These are phyloP conservation scores for Polyommatus icarus DNA, from an alignment of 2,888 invertebrate genomes.

Conservation along the genomic window DNA sequence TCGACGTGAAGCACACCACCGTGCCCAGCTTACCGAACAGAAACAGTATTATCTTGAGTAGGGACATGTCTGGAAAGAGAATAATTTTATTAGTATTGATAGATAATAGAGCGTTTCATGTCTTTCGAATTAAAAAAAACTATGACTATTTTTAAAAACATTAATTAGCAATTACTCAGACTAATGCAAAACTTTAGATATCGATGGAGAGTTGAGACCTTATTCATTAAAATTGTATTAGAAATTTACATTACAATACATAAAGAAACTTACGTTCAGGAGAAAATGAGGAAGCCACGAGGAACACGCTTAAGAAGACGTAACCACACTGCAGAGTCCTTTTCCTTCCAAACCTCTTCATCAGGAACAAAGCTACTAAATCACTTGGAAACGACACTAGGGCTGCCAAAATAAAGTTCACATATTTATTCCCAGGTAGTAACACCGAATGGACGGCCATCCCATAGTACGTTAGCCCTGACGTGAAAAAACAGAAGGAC, in stretches of 20 bases:
- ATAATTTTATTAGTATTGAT: too few species aligned
- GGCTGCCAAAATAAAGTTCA: constrained; percentile 13
- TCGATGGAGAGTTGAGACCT: too few species aligned
- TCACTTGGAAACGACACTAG: not conserved
- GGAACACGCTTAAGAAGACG: not conserved
- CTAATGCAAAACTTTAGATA: too few species aligned
- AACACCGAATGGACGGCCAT: constrained; percentile 17
- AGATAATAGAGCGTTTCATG: too few species aligned
- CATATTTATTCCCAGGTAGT: constrained; percentile 5
- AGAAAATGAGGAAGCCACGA: not conserved
- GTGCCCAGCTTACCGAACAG: constrained; percentile 57
- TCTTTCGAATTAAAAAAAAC: too few species aligned
- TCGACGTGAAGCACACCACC: constrained; percentile 60
- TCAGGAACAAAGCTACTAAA: not conserved
- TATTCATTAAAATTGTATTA: too few species aligned
- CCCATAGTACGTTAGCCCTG: constrained; percentile 62
- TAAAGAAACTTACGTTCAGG: not conserved
- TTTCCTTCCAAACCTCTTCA: constrained; percentile 16
- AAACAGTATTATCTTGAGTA: constrained; percentile 54
- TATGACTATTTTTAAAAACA: too few species aligned
- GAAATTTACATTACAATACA: too few species aligned
- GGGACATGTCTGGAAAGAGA: not conserved
- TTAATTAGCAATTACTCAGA: too few species aligned
- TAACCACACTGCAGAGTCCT: constrained; percentile 8
- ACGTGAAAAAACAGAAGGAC: constrained; percentile 58